Evolutionary conservation across 2,113 vertebrate species (phyloP), one percentile per base, ranked within the genome.

Genomic region (Pimephales promelas): DNA sequence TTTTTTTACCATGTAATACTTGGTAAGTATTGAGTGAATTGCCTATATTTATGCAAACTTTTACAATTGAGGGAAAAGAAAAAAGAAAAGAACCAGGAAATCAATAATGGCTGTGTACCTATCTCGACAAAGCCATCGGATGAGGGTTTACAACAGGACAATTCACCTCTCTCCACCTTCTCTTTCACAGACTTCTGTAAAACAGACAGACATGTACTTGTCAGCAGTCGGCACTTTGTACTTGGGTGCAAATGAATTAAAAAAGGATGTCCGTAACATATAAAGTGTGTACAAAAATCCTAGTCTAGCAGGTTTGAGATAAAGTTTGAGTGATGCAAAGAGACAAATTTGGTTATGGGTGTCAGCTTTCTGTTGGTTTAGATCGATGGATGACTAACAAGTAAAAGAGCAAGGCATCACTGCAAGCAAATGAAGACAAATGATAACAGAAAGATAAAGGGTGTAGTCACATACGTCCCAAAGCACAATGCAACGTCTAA

Each of bases 51-150:
- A 84, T 81, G 61, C 70, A 82, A 85, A 79, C 49, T 2, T 11
- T 56, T 24, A 16, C 10, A 59, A 64, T 28, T n/a, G 5, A 7
- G 57, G 18, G 49, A 36, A 57, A 43, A n/a, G 3, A 31, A 11
- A 10, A 24, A 61, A n/a, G 3, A 34, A 11, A 10, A 24, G 75
- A 82, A 78, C 66, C 3, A 13, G 20, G 28, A 78, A 59, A 56
- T 5, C 56, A 66, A 52, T 66, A 6, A 59, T 8, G 6, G 4
- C 26, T 61, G 45, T 13, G 20, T 87, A 87, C 94, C 93, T 91
- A 94, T 93, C 81, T 91, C 89, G 68, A 93, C 87, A 90, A 93
- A 95, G 40, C 93, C 94, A 0, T 93, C 91, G 36, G 88, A 61
- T 24, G 92, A 92, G 86, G 81, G 68, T 85, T 85, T 40, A 62